Percentiles rank a stretch among this genome's conserved stretches.
Evolutionary conservation across 2,113 vertebrate genomes (phyloP).

Genomic region (Myrmecophaga tridactyla): DNA sequence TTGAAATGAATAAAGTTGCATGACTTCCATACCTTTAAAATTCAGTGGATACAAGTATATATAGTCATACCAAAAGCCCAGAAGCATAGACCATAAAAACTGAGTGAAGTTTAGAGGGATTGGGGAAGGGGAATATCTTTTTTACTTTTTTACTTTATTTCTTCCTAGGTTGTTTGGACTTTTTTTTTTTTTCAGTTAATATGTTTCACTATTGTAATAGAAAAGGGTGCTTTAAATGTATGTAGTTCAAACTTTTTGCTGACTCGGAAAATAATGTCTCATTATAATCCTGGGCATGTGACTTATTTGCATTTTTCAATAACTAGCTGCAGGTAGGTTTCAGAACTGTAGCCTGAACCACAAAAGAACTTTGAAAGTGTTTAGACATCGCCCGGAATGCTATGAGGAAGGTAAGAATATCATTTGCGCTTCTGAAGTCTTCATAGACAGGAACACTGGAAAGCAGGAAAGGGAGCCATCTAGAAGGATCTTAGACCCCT

Average conservation of each 20-base stretch:
- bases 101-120: neutral
- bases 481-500: neutral
- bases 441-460: slow-evolving; percentile 54
- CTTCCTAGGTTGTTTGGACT: neutral
- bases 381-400: neutral
- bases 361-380: slow-evolving; percentile 48
- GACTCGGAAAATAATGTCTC: slow-evolving; percentile 62
- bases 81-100: neutral
- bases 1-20: neutral
- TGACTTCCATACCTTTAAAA: neutral
- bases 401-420: slow-evolving; percentile 58
- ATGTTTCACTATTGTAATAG: slow-evolving; percentile 5
- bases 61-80: neutral
- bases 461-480: slow-evolving; percentile 53
- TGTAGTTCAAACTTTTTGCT: slow-evolving; percentile 49
- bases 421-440: slow-evolving; percentile 64
- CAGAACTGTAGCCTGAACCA: slow-evolving; percentile 31
- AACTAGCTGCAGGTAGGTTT: slow-evolving; percentile 46
- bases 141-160: neutral
- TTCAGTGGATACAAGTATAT: neutral
- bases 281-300: slow-evolving; percentile 45
- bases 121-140: neutral
- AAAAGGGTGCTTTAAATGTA: neutral
- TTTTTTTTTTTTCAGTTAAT: neutral
- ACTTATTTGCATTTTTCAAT: slow-evolving; percentile 64